These are phyloP conservation scores for Planococcus citri DNA, from an alignment of 1,140 invertebrate species.

Conservation along the genomic window DNA sequence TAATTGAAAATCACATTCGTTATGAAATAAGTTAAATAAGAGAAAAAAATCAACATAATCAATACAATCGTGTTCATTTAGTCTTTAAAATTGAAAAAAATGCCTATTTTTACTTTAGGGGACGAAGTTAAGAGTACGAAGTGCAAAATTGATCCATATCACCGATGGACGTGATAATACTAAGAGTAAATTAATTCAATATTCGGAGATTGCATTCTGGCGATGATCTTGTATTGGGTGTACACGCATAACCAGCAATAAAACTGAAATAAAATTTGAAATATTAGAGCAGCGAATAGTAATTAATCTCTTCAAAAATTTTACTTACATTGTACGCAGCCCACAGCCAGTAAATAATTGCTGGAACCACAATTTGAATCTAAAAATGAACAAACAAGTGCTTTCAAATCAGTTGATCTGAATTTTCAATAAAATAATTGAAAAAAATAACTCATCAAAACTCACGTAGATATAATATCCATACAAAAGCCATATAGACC, in stretches of 20 bases:
- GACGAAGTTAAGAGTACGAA: too few species aligned
- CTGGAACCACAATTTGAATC: constrained; percentile 23
- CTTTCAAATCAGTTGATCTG: too few species aligned
- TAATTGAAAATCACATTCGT: too few species aligned
- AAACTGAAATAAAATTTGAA: constrained; percentile 44
- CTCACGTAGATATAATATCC: constrained; percentile 77
- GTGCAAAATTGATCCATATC: background rate
- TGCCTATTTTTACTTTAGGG: too few species aligned
- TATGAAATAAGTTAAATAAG: too few species aligned
- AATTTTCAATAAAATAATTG: background rate
- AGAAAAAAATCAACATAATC: too few species aligned
- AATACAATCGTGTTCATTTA: too few species aligned
- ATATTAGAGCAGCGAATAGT: constrained; percentile 22
- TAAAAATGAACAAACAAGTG: too few species aligned
- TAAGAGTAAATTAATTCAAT: constrained; percentile 64
- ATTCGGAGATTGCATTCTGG: constrained; percentile 68
- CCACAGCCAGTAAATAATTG: constrained; percentile 22
- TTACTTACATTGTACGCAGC: constrained; percentile 22
- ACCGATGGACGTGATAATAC: background rate
- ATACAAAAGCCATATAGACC: constrained; percentile 68
- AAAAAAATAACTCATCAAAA: background rate
- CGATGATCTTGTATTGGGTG: constrained; percentile 67
- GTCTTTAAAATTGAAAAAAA: too few species aligned
- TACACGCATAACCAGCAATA: constrained; percentile 76
- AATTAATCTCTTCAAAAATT: background rate